These are phyloP conservation scores for Muricea muricata DNA, from an alignment of 92 coral and sea anemone species.

Conservation along the genomic window DNA sequence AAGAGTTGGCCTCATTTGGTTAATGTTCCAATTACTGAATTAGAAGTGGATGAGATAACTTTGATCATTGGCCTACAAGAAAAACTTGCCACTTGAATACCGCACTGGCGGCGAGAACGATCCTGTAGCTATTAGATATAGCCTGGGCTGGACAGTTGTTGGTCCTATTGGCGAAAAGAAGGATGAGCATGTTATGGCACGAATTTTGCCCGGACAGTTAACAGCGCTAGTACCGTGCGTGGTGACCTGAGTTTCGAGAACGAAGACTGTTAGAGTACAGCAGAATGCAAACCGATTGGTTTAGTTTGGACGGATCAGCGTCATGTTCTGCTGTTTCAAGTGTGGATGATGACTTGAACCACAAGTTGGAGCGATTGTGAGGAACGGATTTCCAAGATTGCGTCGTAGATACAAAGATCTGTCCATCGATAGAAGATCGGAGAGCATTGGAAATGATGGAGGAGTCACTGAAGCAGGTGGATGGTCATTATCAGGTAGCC, in stretches of 20 bases:
- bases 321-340: no score
- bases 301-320: neutral
- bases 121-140: slow-evolving; percentile 41
- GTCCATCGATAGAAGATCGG: slow-evolving; percentile 20
- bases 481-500: slow-evolving; percentile 4
- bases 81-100: slow-evolving; percentile 37
- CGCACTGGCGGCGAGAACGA: neutral
- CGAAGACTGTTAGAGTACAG: neutral
- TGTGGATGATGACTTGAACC: slow-evolving; percentile 20
- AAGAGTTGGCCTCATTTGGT: slow-evolving; percentile 6
- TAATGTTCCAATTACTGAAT: slow-evolving; percentile 4
- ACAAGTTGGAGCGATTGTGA: slow-evolving; percentile 49
- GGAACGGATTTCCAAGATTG: slow-evolving; percentile 20
- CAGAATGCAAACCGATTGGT: neutral
- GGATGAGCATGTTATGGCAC: slow-evolving; percentile 9
- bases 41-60: neutral
- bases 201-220: slow-evolving; percentile 28
- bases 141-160: slow-evolving; percentile 60
- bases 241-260: neutral
- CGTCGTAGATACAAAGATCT: neutral
- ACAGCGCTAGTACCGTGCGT: slow-evolving; percentile 26
- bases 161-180: slow-evolving; percentile 47
- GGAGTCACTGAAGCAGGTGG: neutral
- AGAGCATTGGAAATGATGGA: slow-evolving; percentile 8
- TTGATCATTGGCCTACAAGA: slow-evolving; percentile 35